phyloP scores from a whole-genome alignment of 2,888 invertebrate genomes.

The Synanthedon myopaeformis region DNA sequence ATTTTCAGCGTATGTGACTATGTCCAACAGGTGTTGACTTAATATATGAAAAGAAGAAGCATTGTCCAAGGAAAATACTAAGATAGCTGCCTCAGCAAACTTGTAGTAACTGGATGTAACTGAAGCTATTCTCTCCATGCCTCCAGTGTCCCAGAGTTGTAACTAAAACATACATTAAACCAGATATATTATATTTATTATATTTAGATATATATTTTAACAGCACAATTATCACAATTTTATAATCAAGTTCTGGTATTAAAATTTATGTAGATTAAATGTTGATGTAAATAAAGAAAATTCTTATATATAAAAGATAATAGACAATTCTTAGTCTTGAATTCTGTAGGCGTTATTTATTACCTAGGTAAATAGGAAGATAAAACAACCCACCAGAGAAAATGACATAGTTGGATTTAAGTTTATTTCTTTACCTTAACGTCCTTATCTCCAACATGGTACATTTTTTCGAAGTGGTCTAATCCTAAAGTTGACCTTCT shows the following conservation, averaged over 20 bases:
- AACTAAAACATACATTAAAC: constrained; percentile 67
- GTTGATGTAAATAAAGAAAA: too few species aligned
- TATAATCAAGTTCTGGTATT: too few species aligned
- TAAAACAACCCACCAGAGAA: neutral
- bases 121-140: constrained; percentile 95
- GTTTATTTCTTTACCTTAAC: constrained; percentile 73
- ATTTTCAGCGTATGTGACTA: constrained; percentile 93
- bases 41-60: constrained; percentile 92
- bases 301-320: too few species aligned
- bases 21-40: constrained; percentile 92
- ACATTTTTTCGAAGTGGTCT: constrained; percentile 89
- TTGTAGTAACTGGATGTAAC: constrained; percentile 96
- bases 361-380: neutral
- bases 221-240: neutral
- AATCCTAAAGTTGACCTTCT: constrained; percentile 90
- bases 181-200: too few species aligned
- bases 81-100: constrained; percentile 92
- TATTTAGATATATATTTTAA: neutral
- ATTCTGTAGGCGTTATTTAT: too few species aligned
- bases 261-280: too few species aligned
- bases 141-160: constrained; percentile 96
- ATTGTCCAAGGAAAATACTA: constrained; percentile 92
- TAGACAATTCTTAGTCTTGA: too few species aligned
- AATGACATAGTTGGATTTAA: neutral
- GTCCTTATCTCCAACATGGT: constrained; percentile 79